phyloP scores from a whole-genome alignment of 2,797 vertebrate genomes.

The Carduelis carduelis region DNA sequence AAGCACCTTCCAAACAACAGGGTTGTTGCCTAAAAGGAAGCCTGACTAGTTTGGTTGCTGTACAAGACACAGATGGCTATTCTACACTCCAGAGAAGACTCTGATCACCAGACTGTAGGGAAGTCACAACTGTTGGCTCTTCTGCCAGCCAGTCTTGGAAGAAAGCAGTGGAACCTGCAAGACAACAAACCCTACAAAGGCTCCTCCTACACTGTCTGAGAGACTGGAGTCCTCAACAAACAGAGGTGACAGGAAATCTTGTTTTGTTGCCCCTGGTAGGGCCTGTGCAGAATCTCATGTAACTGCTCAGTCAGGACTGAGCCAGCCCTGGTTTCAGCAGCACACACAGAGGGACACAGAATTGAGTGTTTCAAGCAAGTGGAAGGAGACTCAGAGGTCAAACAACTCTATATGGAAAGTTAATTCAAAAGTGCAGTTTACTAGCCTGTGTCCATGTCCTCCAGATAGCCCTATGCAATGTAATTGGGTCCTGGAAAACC shows the following conservation, averaged over 20 bases:
- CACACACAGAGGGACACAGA: background rate
- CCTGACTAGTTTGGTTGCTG: background rate
- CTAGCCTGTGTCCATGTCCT: background rate
- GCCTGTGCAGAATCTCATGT: background rate
- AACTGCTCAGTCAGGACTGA: background rate
- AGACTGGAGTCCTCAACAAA: background rate
- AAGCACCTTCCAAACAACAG: background rate
- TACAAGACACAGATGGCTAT: background rate
- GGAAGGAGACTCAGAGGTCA: background rate
- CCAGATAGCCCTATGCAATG: background rate
- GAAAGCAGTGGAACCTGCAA: background rate
- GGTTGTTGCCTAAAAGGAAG: background rate
- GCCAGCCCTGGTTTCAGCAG: background rate
- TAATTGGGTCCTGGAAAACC: background rate
- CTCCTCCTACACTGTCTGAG: background rate
- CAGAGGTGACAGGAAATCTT: background rate
- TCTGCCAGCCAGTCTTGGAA: background rate
- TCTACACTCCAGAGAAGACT: background rate
- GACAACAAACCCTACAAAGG: background rate
- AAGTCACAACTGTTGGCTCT: background rate
- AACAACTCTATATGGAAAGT: background rate
- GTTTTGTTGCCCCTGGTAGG: fast-evolving
- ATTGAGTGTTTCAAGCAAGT: background rate
- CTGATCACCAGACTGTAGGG: background rate
- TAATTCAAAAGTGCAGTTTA: background rate